Percentiles rank a stretch among this genome's conserved stretches.
Conservation (phyloP, 2,113 vertebrate species). For the Brienomyrus longianalis region DNA sequence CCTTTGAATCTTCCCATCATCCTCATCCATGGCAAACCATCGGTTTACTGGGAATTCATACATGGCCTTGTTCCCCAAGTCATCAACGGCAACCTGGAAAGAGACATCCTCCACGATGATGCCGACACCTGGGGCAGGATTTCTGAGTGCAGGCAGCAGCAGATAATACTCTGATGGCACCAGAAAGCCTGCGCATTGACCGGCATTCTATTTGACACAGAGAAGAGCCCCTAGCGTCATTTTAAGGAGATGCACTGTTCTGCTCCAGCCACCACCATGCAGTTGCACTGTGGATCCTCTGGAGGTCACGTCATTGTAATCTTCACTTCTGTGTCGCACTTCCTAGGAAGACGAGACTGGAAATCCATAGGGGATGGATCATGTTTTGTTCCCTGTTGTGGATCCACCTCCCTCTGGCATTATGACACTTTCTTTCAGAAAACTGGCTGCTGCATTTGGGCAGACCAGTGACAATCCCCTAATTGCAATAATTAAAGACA, state of each 20-base stretch:
- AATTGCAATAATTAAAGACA: neutral
- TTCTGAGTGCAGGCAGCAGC: neutral
- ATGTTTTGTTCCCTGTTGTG: neutral
- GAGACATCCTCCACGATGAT: neutral
- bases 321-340: neutral
- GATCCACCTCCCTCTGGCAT: neutral
- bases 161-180: neutral
- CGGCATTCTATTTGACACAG: neutral
- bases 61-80: conserved; percentile 86
- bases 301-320: neutral
- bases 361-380: neutral
- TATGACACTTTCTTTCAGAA: neutral
- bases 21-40: conserved; percentile 89
- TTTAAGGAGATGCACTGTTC: neutral
- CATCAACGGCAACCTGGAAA: conserved; percentile 80
- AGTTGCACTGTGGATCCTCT: neutral
- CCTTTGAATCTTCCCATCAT: conserved; percentile 93
- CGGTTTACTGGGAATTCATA: conserved; percentile 84
- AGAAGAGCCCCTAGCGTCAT: neutral
- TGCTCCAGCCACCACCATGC: neutral
- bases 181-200: neutral
- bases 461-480: neutral
- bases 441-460: neutral
- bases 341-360: neutral
- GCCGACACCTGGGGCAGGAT: neutral